These are phyloP conservation scores for Aspiorhynchus laticeps DNA, from an alignment of 2,113 vertebrate species.

Conservation along the genomic window DNA sequence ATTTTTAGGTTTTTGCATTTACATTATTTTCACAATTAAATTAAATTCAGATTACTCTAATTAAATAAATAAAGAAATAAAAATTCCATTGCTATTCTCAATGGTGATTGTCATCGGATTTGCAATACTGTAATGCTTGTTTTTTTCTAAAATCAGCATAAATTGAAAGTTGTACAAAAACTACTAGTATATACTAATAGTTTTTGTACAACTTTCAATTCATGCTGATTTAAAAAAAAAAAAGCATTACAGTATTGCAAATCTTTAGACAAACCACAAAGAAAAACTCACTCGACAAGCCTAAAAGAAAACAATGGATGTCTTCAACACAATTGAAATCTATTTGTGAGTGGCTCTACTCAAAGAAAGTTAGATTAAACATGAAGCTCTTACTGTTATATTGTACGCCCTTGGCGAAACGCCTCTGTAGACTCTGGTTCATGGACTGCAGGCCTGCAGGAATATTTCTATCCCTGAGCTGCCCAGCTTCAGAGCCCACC, in stretches of 20 bases:
- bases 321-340: neutral
- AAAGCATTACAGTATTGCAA: no score
- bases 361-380: neutral
- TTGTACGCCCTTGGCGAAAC: conserved; percentile 88
- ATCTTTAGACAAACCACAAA: neutral
- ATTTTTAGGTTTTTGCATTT: neutral
- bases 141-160: neutral
- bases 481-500: conserved; percentile 82
- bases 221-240: no score
- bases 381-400: conserved; percentile 83
- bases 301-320: conserved; percentile 2
- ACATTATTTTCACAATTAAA: neutral
- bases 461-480: conserved; percentile 81
- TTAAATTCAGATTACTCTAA: neutral
- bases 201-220: no score
- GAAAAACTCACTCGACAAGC: neutral
- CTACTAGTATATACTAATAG: neutral
- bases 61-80: neutral
- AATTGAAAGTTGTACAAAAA: neutral
- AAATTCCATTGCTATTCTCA: no score
- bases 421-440: conserved; percentile 86
- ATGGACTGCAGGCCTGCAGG: conserved; percentile 88
- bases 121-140: neutral
- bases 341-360: neutral
- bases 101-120: neutral